These are phyloP conservation scores for Pseudococcus jackbeardsleyi DNA, from an alignment of 2,888 invertebrate genomes.

Conservation along the genomic window DNA sequence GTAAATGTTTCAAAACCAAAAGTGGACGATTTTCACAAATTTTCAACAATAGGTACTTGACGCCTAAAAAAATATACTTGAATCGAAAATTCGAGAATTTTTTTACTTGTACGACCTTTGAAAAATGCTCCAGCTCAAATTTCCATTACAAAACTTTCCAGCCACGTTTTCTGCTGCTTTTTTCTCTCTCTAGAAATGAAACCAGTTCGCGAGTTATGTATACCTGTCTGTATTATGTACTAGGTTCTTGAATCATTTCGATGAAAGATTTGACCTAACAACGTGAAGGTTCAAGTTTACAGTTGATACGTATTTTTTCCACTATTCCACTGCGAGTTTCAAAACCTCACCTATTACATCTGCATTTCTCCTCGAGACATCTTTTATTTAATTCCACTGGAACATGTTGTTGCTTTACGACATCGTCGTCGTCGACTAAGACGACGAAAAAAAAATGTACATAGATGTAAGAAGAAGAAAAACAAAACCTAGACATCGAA, in stretches of 20 bases:
- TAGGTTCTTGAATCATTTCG: not conserved
- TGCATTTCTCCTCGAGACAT: constrained; percentile 27
- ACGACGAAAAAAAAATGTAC: not conserved
- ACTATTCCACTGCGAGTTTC: not conserved
- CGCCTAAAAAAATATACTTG: too few relatives aligned
- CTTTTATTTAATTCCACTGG: not conserved
- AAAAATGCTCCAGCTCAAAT: too few relatives aligned
- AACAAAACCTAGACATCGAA: not conserved
- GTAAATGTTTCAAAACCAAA: too few relatives aligned
- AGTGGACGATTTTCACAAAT: too few relatives aligned
- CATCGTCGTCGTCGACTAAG: not conserved
- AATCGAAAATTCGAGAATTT: too few relatives aligned
- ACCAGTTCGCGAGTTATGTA: not conserved
- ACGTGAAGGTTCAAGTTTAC: constrained; percentile 1
- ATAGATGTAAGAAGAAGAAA: not conserved
- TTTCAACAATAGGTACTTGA: too few relatives aligned
- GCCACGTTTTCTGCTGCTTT: not conserved
- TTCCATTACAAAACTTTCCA: not conserved
- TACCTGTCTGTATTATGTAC: not conserved
- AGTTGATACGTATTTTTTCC: not conserved
- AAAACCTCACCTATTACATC: not conserved
- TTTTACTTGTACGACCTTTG: too few relatives aligned
- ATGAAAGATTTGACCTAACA: constrained; percentile 2
- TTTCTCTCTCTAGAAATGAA: not conserved
- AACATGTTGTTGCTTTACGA: not conserved